Evolutionary conservation across 2,888 invertebrate species (phyloP), one percentile per base, ranked within the genome.

Genomic region (Tenthredo livida): DNA sequence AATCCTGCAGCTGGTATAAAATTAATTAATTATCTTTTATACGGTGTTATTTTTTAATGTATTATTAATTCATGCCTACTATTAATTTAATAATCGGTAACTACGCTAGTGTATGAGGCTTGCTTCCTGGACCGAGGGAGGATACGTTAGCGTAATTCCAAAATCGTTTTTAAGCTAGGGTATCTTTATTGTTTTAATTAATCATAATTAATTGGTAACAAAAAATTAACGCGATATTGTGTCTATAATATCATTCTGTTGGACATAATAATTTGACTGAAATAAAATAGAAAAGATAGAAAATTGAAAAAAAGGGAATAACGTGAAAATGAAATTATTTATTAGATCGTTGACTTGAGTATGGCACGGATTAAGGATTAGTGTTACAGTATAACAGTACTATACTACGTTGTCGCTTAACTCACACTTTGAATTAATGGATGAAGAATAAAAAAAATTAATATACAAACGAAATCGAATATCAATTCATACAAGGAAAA

Each of bases 51-150:
- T 72, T 21, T 47, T 15, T 37, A 84, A 84, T 33, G 17, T 15
- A 72, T 50, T 37, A n/a, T n/a, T 25, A 70, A 50, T 80, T 80
- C 72, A 25, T 10, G 15, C 17, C 17, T n/a, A 25, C 17, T 50
- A 25, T 10, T 21, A 15, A 15, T 75, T 43, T 10, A 2, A 21
- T 12, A 25, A 15, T 65, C 5, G 2, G 65, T 65, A 86, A 72
- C 85, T 67, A 70, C 75, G 40, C 58, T 73, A 84, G 29, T 54
- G 83, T 67, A 85, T 67, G 87, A 86, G 86, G 87, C 87, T 87
- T 85, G 85, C 85, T 85, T 86, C 77, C 80, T n/a, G n/a, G n/a
- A 67, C 77, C 2, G 43, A 77, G 65, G 58, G 25, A 70, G 65
- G 84, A 83, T 70, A 83, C 72, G 58, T 84, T 58, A 75, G 75